Conservation (phyloP, 1,140 invertebrate species). For the Cyphomyrmex costatus region DNA sequence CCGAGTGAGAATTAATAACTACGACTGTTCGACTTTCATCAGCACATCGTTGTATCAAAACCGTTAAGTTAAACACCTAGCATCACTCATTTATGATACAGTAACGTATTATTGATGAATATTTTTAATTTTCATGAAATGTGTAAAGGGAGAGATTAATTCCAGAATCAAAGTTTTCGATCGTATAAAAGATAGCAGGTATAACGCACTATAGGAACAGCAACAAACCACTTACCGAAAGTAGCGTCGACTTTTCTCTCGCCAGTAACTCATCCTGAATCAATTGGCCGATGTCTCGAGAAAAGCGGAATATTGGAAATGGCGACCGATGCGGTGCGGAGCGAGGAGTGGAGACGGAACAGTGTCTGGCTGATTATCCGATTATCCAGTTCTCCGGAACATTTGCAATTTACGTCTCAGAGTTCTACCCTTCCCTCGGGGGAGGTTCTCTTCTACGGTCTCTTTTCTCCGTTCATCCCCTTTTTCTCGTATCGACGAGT, state of each 20-base stretch:
- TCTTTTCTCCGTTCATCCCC: background rate
- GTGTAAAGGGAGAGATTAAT: background rate
- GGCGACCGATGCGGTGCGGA: slow-evolving; percentile 58
- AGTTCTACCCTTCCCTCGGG: slow-evolving; percentile 67
- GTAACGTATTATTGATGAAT: background rate
- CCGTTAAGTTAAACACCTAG: background rate
- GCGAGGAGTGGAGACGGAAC: slow-evolving; percentile 81
- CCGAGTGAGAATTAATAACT: background rate
- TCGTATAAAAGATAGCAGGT: background rate
- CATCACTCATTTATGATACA: background rate
- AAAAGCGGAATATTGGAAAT: slow-evolving; percentile 84
- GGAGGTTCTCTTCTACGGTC: slow-evolving; percentile 40
- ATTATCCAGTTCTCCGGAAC: slow-evolving; percentile 85
- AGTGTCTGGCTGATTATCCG: slow-evolving; percentile 86
- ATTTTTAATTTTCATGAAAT: too few species aligned
- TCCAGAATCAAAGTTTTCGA: background rate
- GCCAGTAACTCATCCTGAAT: slow-evolving; percentile 75
- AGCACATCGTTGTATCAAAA: background rate
- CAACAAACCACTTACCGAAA: slow-evolving; percentile 58
- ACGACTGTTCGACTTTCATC: background rate
- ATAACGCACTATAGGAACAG: slow-evolving; percentile 16
- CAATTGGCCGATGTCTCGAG: slow-evolving; percentile 79
- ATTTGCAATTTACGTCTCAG: slow-evolving; percentile 82
- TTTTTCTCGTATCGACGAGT: slow-evolving; percentile 44
- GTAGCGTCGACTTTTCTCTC: slow-evolving; percentile 66